These are phyloP conservation scores for Acanthosepion pharaonis DNA, from an alignment of 2,888 invertebrate genomes.

Conservation along the genomic window DNA sequence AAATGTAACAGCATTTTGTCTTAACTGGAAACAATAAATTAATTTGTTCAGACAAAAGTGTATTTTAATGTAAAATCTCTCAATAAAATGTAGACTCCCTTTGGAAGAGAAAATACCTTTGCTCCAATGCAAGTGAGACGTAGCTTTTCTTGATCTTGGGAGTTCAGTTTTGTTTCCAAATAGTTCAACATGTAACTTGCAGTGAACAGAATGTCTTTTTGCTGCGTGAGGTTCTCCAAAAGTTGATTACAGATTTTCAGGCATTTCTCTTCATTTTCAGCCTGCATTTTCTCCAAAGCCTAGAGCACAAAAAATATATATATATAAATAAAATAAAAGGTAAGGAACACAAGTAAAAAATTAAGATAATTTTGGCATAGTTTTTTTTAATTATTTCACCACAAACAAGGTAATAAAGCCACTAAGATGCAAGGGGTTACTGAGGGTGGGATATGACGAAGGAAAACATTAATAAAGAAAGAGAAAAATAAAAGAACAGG, in stretches of 20 bases:
- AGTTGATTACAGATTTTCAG: slow-evolving; percentile 63
- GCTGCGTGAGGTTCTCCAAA: slow-evolving; percentile 60
- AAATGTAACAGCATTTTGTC: too few species aligned
- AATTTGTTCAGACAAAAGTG: too few species aligned
- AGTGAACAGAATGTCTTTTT: slow-evolving; percentile 66
- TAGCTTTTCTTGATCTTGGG: slow-evolving; percentile 57
- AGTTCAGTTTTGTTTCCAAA: slow-evolving; percentile 56
- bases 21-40: too few species aligned
- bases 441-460: too few species aligned
- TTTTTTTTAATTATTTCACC: too few species aligned
- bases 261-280: slow-evolving; percentile 56
- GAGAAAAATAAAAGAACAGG: too few species aligned
- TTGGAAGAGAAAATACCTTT: slow-evolving; percentile 59
- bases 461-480: too few species aligned
- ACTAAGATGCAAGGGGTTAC: too few species aligned
- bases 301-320: slow-evolving; percentile 51
- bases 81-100: too few species aligned
- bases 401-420: too few species aligned
- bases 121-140: slow-evolving; percentile 67
- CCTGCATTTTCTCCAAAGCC: slow-evolving; percentile 63
- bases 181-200: slow-evolving; percentile 66
- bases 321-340: background rate
- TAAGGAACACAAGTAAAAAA: background rate
- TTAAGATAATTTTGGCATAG: background rate
- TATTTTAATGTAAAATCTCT: too few species aligned